Conservation (phyloP, 2,888 invertebrate species). For the Neria commutata region DNA sequence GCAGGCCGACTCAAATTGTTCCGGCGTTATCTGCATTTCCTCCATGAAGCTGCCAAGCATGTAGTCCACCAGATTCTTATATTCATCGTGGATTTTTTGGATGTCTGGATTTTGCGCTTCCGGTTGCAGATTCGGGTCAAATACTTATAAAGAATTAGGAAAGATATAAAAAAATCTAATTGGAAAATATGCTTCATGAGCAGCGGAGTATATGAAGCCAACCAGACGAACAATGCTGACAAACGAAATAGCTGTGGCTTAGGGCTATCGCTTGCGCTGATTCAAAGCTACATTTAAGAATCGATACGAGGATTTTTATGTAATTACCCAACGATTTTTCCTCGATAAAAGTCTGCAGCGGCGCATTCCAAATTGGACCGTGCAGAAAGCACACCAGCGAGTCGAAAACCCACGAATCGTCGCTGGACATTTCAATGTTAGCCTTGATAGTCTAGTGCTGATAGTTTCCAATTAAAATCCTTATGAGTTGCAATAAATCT, state of each 20-base stretch:
- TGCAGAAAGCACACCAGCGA: slow-evolving; percentile 88
- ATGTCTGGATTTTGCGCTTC: slow-evolving; percentile 76
- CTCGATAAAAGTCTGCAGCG: slow-evolving; percentile 88
- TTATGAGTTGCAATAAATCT: too few relatives aligned
- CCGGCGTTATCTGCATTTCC: slow-evolving; percentile 85
- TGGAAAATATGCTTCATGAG: neutral
- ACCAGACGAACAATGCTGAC: too few relatives aligned
- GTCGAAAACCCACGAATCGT: slow-evolving; percentile 89
- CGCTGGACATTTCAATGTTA: slow-evolving; percentile 68
- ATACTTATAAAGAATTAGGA: too few relatives aligned
- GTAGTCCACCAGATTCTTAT: slow-evolving; percentile 87
- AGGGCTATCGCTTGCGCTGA: too few relatives aligned
- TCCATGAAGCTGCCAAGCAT: slow-evolving; percentile 92
- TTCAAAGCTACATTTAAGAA: too few relatives aligned
- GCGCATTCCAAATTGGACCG: slow-evolving; percentile 92
- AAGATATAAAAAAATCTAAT: neutral
- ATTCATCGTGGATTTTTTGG: slow-evolving; percentile 79
- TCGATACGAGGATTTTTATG: slow-evolving; percentile 4
- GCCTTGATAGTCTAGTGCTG: too few relatives aligned
- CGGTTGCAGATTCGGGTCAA: slow-evolving; percentile 75
- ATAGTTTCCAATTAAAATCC: too few relatives aligned
- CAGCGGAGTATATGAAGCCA: too few relatives aligned
- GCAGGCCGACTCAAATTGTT: slow-evolving; percentile 86
- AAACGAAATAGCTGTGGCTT: too few relatives aligned
- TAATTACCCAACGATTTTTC: slow-evolving; percentile 87